Evolutionary conservation across 2,797 vertebrate genomes (phyloP).

Genomic region (Danio choprae): DNA sequence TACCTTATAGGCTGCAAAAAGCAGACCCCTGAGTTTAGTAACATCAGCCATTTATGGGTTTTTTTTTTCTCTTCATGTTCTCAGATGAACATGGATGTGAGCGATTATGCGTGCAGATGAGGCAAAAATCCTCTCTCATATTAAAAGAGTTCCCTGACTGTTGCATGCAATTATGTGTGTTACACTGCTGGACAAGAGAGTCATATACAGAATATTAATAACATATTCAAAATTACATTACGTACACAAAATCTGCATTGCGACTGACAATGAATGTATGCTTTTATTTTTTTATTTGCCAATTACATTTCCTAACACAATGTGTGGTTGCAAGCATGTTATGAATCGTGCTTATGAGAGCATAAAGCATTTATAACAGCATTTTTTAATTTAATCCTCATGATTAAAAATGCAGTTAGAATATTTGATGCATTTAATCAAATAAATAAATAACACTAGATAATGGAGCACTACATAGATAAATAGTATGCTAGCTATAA

Average conservation of each 20-base stretch:
- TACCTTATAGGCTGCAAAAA: conserved; percentile 45
- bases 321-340: background rate
- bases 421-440: background rate
- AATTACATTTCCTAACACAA: background rate
- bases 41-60: conserved; percentile 1
- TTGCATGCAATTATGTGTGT: conserved; percentile 53
- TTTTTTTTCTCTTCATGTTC: background rate
- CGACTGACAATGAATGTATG: background rate
- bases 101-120: background rate
- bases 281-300: background rate
- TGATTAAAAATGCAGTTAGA: background rate
- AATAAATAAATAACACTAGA: too few relatives aligned
- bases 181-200: background rate
- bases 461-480: too few relatives aligned
- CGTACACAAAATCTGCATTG: background rate
- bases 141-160: background rate
- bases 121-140: background rate
- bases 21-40: conserved; percentile 34
- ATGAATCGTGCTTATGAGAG: background rate
- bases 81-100: conserved; percentile 8
- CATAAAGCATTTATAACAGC: background rate
- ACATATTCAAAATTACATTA: background rate
- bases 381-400: background rate
- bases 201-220: background rate
- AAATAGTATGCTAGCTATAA: too few relatives aligned